Percentiles rank a stretch among this genome's conserved stretches.
phyloP scores from a whole-genome alignment of 2,888 invertebrate species.

The Gortyna flavago region DNA sequence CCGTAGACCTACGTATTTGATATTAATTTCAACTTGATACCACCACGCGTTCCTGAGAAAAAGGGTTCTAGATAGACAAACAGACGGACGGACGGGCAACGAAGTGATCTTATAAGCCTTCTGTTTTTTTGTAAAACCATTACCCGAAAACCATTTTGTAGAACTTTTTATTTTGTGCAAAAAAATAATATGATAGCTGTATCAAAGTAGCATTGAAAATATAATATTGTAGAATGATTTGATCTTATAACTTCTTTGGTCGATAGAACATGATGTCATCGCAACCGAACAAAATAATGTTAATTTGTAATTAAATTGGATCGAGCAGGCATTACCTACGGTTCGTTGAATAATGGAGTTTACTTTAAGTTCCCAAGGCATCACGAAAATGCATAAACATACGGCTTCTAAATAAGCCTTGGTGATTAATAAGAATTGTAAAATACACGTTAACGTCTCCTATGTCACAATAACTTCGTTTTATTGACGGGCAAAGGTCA shows the following conservation, averaged over 20 bases:
- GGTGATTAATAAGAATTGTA: slow-evolving; percentile 53
- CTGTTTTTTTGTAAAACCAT: too few species aligned
- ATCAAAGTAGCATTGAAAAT: neutral
- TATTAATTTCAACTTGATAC: too few species aligned
- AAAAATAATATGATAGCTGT: too few species aligned
- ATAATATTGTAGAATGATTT: neutral
- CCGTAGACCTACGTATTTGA: too few species aligned
- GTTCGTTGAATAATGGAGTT: slow-evolving; percentile 39
- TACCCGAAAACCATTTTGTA: neutral
- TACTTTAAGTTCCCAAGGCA: slow-evolving; percentile 21
- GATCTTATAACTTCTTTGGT: neutral
- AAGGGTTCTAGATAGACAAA: too few species aligned
- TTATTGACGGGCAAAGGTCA: slow-evolving; percentile 42
- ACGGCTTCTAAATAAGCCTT: slow-evolving; percentile 45
- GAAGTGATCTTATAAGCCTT: too few species aligned
- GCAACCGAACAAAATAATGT: neutral
- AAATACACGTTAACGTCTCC: slow-evolving; percentile 43
- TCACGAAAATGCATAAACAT: slow-evolving; percentile 50
- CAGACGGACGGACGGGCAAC: too few species aligned
- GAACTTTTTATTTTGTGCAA: too few species aligned
- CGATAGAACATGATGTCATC: slow-evolving; percentile 1
- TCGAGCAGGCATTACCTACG: slow-evolving; percentile 15
- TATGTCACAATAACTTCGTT: slow-evolving; percentile 51
- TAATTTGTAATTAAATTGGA: slow-evolving; percentile 4
- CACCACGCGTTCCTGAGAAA: too few species aligned